Conservation (phyloP, 1,140 invertebrate species). For the Pseudachorutes palmiensis region DNA sequence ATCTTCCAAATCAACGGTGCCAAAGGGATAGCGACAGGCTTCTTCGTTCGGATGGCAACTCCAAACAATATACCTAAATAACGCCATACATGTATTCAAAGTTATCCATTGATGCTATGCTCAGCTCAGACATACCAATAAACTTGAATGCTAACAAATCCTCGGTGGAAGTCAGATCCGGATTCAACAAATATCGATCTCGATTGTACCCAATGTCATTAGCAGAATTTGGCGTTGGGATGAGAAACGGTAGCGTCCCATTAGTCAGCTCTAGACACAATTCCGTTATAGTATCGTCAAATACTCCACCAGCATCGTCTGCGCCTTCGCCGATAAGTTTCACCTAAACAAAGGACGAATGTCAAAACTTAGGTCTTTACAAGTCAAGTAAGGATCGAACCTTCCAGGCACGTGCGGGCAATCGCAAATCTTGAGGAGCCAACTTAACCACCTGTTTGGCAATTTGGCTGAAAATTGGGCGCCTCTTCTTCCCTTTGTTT, state of each 20-base stretch:
- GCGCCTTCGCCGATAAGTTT: conserved; percentile 55
- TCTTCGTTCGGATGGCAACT: conserved; percentile 53
- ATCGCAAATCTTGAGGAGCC: conserved; percentile 50
- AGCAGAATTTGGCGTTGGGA: conserved; percentile 51
- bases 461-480: conserved; percentile 57
- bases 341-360: conserved; percentile 15
- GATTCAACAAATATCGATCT: conserved; percentile 57
- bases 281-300: conserved; percentile 63
- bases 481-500: conserved; percentile 50
- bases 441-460: conserved; percentile 57
- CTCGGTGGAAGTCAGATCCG: conserved; percentile 49
- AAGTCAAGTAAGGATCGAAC: conserved; percentile 41
- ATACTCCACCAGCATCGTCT: conserved; percentile 61
- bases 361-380: not conserved
- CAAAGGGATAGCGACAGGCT: conserved; percentile 54
- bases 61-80: conserved; percentile 51
- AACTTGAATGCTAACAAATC: conserved; percentile 54
- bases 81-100: not conserved
- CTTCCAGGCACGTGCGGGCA: conserved; percentile 61
- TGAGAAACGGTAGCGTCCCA: conserved; percentile 48
- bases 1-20: conserved; percentile 60
- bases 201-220: conserved; percentile 55
- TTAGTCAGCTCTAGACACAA: conserved; percentile 54
- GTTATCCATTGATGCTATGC: too few relatives aligned
- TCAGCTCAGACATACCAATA: too few relatives aligned